Evolutionary conservation across 2,888 invertebrate species (phyloP).

Genomic region (Leucophenga maculata): DNA sequence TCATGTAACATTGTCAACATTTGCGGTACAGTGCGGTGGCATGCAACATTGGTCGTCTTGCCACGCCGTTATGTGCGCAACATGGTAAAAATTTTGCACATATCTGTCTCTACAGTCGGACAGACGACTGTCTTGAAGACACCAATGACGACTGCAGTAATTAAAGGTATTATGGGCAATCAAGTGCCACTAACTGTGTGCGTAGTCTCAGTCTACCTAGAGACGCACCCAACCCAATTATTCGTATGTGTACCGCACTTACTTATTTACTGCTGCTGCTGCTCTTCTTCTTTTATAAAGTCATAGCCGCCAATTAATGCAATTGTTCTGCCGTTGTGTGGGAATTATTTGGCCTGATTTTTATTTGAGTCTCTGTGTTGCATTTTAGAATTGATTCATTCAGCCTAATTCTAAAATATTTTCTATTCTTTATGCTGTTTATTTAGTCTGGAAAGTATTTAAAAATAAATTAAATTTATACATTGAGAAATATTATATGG

Average conservation of each 20-base stretch:
- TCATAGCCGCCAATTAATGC: constrained; percentile 7
- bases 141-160: neutral
- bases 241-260: neutral
- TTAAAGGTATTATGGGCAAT: constrained; percentile 18
- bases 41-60: neutral
- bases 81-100: constrained; percentile 38
- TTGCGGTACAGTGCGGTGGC: constrained; percentile 13
- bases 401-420: no score
- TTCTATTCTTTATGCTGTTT: no score
- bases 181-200: constrained; percentile 2
- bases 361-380: neutral
- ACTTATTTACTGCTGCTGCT: neutral
- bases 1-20: constrained; percentile 69
- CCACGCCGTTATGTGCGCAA: constrained; percentile 9
- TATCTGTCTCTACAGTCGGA: neutral
- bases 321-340: neutral
- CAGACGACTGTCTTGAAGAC: constrained; percentile 10
- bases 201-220: neutral
- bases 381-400: no score
- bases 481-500: no score
- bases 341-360: constrained; percentile 8
- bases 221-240: no score
- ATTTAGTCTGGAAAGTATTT: neutral
- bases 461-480: no score
- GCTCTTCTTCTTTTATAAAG: neutral